A percentile compares a stretch with the other conserved stretches of the same genome.
Conservation (phyloP, 1,140 invertebrate species). For the Araneus ventricosus region DNA sequence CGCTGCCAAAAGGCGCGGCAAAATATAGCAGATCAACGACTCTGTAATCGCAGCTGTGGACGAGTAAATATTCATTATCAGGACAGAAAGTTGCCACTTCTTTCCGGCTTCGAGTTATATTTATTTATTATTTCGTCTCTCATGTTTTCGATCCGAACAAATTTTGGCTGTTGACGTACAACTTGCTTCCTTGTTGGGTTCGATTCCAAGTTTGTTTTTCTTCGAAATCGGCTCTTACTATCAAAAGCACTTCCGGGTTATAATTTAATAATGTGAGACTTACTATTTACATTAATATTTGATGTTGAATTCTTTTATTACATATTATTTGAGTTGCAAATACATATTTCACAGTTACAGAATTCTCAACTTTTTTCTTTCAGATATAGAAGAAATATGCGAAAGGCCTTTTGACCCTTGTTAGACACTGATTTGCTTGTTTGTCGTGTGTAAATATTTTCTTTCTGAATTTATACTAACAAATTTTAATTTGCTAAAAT, state of each 20-base stretch:
- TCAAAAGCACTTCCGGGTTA: slow-evolving; percentile 2
- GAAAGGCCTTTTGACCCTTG: too few species aligned
- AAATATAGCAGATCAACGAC: slow-evolving; percentile 16
- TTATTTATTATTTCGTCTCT: background rate
- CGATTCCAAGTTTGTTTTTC: background rate
- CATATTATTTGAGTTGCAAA: background rate
- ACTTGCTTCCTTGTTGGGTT: background rate
- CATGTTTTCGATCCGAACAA: background rate
- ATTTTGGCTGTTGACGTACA: background rate
- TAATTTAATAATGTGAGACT: background rate
- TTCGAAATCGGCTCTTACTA: background rate
- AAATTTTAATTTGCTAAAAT: too few species aligned
- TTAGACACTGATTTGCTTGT: too few species aligned
- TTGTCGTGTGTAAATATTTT: too few species aligned
- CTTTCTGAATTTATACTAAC: too few species aligned
- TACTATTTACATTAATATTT: too few species aligned
- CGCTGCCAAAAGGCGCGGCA: background rate
- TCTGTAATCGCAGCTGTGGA: background rate
- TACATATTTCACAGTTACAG: too few species aligned
- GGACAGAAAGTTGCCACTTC: background rate
- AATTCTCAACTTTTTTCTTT: too few species aligned
- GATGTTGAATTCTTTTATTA: background rate
- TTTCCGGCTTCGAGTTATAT: slow-evolving; percentile 20
- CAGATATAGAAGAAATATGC: too few species aligned
- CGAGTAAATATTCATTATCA: slow-evolving; percentile 24